A percentile compares a stretch with the other conserved stretches of the same genome.
phyloP scores from a whole-genome alignment of 2,888 invertebrate species.

The Latrodectus hesperus region DNA sequence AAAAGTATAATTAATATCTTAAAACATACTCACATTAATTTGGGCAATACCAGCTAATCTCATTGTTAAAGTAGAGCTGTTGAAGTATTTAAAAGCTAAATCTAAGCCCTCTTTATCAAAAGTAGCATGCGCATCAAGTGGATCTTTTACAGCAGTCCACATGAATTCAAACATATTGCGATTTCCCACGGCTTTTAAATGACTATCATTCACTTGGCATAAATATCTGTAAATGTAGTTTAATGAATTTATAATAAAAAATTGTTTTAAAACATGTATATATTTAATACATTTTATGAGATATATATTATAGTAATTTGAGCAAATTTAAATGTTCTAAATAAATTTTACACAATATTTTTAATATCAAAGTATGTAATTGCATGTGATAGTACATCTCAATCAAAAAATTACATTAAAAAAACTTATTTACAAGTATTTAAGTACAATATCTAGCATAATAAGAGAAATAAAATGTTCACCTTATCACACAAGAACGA shows the following conservation, averaged over 20 bases:
- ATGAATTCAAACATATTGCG: slow-evolving; percentile 96
- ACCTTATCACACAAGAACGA: slow-evolving; percentile 85
- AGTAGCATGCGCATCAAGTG: slow-evolving; percentile 81
- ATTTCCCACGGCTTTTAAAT: slow-evolving; percentile 89
- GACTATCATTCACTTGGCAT: slow-evolving; percentile 94
- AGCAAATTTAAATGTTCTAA: no score
- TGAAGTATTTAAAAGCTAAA: slow-evolving; percentile 96
- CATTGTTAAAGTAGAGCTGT: slow-evolving; percentile 94
- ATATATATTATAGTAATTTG: no score
- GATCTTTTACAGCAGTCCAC: slow-evolving; percentile 96
- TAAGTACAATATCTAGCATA: background rate
- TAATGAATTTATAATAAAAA: no score
- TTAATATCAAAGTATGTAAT: background rate
- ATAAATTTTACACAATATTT: no score
- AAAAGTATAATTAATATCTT: background rate
- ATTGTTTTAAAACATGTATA: no score
- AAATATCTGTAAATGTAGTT: slow-evolving; percentile 81
- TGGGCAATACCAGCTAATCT: slow-evolving; percentile 93
- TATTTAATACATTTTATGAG: no score
- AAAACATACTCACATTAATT: slow-evolving; percentile 83
- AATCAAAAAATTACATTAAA: no score
- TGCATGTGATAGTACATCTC: background rate
- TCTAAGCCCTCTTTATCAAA: slow-evolving; percentile 84
- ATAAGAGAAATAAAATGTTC: background rate
- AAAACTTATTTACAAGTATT: no score